Conservation (phyloP, 2,113 vertebrate species). For the Gallinago jamesoni region DNA sequence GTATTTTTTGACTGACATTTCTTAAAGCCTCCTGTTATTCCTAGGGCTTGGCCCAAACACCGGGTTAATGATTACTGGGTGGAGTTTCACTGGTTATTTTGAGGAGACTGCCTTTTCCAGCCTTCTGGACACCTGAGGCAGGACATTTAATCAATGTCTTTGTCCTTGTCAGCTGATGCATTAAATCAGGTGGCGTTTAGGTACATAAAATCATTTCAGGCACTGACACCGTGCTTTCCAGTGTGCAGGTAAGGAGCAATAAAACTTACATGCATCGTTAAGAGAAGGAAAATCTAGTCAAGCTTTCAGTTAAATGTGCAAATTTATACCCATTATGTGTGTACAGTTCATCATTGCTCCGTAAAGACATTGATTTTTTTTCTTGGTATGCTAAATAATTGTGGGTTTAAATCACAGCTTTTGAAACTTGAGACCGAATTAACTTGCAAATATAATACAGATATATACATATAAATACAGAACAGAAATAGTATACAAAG, state of each 20-base stretch:
- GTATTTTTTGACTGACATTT: background rate
- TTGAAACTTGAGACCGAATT: background rate
- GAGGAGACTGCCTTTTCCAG: conserved; percentile 38
- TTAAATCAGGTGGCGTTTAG: conserved; percentile 40
- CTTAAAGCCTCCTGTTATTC: conserved; percentile 14
- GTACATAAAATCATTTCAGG: conserved; percentile 42
- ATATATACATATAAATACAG: background rate
- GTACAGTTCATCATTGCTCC: background rate
- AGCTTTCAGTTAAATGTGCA: background rate
- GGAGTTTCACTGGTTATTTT: conserved; percentile 41
- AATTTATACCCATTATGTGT: background rate
- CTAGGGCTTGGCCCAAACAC: background rate
- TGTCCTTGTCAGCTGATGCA: conserved; percentile 59
- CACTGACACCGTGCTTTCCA: background rate
- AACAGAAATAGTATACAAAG: background rate
- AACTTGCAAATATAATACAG: background rate
- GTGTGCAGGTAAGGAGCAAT: background rate
- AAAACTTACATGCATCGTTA: background rate
- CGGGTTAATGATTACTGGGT: conserved; percentile 61
- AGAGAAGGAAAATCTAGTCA: background rate
- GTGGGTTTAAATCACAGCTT: background rate
- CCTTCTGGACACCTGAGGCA: conserved; percentile 24
- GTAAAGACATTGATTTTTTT: background rate
- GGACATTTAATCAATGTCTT: conserved; percentile 56
- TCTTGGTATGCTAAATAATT: background rate